Evolutionary conservation across 2,797 vertebrate genomes (phyloP).

Genomic region (Liparis tanakae): DNA sequence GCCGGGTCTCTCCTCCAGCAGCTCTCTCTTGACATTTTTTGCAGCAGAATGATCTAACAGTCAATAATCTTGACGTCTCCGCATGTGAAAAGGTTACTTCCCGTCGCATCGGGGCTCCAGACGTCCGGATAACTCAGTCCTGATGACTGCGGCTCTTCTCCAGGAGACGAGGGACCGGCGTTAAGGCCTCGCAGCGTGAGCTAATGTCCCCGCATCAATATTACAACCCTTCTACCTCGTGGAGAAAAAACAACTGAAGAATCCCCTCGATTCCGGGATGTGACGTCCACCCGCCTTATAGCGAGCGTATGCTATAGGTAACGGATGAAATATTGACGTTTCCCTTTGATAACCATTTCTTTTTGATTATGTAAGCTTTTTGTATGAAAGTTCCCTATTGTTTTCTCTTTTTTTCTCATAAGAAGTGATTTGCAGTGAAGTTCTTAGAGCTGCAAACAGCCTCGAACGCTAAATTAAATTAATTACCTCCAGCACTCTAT

Average conservation of each 20-base stretch:
- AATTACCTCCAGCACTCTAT: neutral
- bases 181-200: conserved; percentile 24
- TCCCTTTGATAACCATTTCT: conserved; percentile 59
- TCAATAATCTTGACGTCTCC: conserved; percentile 5
- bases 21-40: conserved; percentile 1
- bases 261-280: conserved; percentile 25
- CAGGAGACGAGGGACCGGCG: conserved; percentile 42
- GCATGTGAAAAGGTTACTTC: conserved; percentile 11
- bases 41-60: conserved; percentile 15
- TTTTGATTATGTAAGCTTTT: conserved; percentile 69
- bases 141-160: conserved; percentile 35
- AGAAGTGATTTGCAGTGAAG: conserved; percentile 7
- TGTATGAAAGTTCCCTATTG: conserved; percentile 40
- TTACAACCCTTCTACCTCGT: neutral
- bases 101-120: conserved; percentile 4
- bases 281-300: conserved; percentile 8
- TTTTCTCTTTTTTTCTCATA: conserved; percentile 5
- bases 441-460: conserved; percentile 1
- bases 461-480: conserved; percentile 25
- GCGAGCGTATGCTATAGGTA: conserved; percentile 32
- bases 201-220: conserved; percentile 37
- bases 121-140: neutral
- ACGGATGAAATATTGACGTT: conserved; percentile 59
- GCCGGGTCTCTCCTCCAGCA: neutral
- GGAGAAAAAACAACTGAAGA: neutral